A percentile compares a stretch with the other conserved stretches of the same genome.
Evolutionary conservation across 2,113 vertebrate species (phyloP).

Genomic region (Platysteira castanea): DNA sequence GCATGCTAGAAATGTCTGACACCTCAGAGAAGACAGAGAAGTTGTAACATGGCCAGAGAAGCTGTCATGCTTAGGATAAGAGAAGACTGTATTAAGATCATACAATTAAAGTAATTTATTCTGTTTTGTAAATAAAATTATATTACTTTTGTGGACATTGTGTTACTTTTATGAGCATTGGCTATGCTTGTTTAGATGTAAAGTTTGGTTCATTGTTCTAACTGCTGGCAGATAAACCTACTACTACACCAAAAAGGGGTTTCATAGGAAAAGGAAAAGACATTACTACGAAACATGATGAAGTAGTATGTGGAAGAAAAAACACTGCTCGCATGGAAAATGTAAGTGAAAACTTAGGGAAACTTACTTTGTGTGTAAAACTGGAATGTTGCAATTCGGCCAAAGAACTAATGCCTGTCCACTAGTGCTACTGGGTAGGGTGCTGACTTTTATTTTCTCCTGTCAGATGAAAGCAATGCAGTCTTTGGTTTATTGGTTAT

Average conservation of each 20-base stretch:
- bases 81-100: not conserved
- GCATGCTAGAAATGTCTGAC: not conserved
- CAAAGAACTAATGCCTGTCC: not conserved
- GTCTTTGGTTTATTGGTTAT: not conserved
- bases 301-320: slow-evolving; percentile 91
- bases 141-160: not conserved
- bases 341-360: slow-evolving; percentile 70
- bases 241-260: slow-evolving; percentile 84
- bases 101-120: not conserved
- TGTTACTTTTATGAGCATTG: not conserved
- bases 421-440: not conserved
- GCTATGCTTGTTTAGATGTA: not conserved
- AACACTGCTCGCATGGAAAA: slow-evolving; percentile 98
- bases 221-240: slow-evolving; percentile 83
- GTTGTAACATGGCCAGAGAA: not conserved
- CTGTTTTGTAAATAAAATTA: not conserved
- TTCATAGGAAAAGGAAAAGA: slow-evolving; percentile 95
- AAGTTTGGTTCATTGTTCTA: slow-evolving; percentile 17
- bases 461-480: not conserved
- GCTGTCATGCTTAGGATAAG: not conserved
- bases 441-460: not conserved
- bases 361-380: not conserved
- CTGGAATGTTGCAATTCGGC: not conserved
- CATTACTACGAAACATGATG: slow-evolving; percentile 97
- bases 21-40: not conserved